These are phyloP conservation scores for Chrysemys picta DNA, from an alignment of 2,113 vertebrate species.

Conservation along the genomic window DNA sequence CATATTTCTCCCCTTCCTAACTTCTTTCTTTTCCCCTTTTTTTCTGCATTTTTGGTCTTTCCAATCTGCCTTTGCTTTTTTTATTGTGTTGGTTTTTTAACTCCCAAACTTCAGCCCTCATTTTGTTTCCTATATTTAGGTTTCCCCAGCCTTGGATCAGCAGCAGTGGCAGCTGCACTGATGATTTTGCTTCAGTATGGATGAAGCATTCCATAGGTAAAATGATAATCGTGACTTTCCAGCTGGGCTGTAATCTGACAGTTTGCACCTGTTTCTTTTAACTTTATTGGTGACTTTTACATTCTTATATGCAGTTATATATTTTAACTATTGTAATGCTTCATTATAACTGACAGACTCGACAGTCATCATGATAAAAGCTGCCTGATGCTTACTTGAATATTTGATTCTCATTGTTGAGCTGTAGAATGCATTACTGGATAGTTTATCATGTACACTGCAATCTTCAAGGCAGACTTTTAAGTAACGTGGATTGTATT, in stretches of 20 bases:
- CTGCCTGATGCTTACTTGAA: neutral
- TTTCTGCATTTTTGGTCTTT: neutral
- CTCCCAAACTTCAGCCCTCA: conserved; percentile 9
- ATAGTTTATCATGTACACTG: neutral
- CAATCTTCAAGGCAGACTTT: conserved; percentile 30
- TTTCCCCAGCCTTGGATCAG: conserved; percentile 3
- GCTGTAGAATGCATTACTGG: neutral
- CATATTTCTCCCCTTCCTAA: conserved; percentile 6
- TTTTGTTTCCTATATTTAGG: conserved; percentile 23
- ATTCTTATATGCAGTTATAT: neutral
- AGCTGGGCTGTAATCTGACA: conserved; percentile 69
- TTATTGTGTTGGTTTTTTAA: conserved; percentile 31
- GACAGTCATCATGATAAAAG: conserved; percentile 20
- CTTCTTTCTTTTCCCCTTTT: conserved; percentile 18
- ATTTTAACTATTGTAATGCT: conserved; percentile 39
- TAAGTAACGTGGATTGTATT: neutral
- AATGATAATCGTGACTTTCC: conserved; percentile 66
- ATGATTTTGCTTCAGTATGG: conserved; percentile 57
- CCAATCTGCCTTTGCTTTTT: neutral
- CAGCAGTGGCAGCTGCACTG: conserved; percentile 56
- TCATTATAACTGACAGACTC: conserved; percentile 3
- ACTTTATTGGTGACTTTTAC: conserved; percentile 36
- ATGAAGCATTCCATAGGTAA: conserved; percentile 68
- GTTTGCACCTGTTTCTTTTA: conserved; percentile 70
- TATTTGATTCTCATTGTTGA: neutral